phyloP scores from a whole-genome alignment of 1,140 invertebrate species.

The Odontomachus brunneus region DNA sequence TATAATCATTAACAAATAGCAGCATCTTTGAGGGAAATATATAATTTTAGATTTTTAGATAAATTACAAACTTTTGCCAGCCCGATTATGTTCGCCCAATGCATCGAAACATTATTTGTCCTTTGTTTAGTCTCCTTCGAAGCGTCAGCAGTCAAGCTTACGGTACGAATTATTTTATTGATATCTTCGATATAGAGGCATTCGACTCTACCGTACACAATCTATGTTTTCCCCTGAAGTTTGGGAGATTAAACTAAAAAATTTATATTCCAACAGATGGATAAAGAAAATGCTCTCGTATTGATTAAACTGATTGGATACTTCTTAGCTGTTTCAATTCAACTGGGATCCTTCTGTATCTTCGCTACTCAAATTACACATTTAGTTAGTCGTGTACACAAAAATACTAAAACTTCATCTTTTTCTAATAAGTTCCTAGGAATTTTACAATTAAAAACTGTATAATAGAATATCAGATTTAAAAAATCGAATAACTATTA shows the following conservation, averaged over 20 bases:
- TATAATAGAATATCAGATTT: not conserved
- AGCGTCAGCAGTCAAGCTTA: conserved; percentile 71
- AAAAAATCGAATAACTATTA: not conserved
- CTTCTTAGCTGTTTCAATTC: conserved; percentile 73
- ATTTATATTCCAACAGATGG: conserved; percentile 69
- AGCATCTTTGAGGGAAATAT: not conserved
- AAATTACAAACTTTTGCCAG: conserved; percentile 71
- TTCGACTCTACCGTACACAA: not conserved
- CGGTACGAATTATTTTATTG: conserved; percentile 67
- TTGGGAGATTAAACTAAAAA: conserved; percentile 23
- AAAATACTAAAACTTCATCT: not conserved
- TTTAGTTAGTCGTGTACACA: conserved; percentile 69
- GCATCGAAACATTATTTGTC: conserved; percentile 76
- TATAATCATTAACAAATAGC: not conserved
- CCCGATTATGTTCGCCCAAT: conserved; percentile 79
- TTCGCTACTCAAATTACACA: conserved; percentile 76
- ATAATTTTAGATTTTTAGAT: conserved; percentile 71
- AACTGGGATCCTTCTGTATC: conserved; percentile 80
- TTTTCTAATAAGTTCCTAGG: not conserved
- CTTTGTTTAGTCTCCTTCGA: conserved; percentile 80
- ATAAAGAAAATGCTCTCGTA: conserved; percentile 70
- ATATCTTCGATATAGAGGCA: not conserved
- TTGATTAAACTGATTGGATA: conserved; percentile 77
- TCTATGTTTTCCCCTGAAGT: not conserved
- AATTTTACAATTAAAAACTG: not conserved